Evolutionary conservation across 1,140 invertebrate genomes (phyloP).

Genomic region (Cotesia glomerata): DNA sequence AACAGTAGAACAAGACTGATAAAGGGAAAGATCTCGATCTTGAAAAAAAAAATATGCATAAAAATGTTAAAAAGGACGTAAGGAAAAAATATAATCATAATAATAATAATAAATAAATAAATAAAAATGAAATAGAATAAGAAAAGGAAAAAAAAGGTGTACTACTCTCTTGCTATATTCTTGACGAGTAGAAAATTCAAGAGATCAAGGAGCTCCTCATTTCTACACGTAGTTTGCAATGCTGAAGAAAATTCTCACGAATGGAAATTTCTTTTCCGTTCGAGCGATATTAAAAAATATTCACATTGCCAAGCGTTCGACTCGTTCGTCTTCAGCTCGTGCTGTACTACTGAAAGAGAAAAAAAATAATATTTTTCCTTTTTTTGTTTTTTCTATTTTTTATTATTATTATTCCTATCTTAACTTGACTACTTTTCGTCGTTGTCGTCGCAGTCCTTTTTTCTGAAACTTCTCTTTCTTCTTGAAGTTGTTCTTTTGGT

Average conservation of each 20-base stretch:
- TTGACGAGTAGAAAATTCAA: slow-evolving; percentile 22
- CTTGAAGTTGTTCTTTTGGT: neutral
- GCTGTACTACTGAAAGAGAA: neutral
- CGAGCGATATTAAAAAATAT: slow-evolving; percentile 30
- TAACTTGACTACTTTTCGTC: too few species aligned
- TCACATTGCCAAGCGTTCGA: slow-evolving; percentile 24
- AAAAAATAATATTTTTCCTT: too few species aligned
- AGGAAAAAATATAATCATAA: neutral
- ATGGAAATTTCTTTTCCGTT: slow-evolving; percentile 15
- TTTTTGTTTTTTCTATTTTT: neutral
- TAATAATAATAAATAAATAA: neutral
- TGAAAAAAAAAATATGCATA: slow-evolving; percentile 9
- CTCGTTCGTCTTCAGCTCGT: slow-evolving; percentile 11
- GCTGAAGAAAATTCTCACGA: slow-evolving; percentile 9
- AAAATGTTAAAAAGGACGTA: neutral
- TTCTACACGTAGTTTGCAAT: slow-evolving; percentile 19
- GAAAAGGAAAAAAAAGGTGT: neutral
- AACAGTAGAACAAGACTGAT: neutral
- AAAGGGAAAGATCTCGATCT: neutral
- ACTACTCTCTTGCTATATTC: neutral
- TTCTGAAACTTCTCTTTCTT: neutral
- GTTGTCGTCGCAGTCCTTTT: neutral
- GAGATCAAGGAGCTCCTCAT: slow-evolving; percentile 15
- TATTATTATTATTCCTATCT: neutral
- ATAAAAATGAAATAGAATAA: neutral